Percentiles rank a stretch among this genome's conserved stretches.
Conservation (phyloP, 2,797 vertebrate genomes). For the Heterohyrax brucei region DNA sequence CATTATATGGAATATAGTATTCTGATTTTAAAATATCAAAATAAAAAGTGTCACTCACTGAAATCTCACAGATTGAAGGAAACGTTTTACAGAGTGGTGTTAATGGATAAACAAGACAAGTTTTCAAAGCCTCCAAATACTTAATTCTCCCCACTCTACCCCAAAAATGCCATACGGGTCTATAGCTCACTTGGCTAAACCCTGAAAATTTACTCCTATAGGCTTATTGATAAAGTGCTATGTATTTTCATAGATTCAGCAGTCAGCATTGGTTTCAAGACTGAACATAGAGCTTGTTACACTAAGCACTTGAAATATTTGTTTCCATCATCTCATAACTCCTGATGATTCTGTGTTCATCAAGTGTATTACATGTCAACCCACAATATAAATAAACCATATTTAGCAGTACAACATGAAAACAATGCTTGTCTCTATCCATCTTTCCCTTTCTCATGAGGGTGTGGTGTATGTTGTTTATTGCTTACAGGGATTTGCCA, state of each 20-base stretch:
- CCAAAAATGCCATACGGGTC: slow-evolving; percentile 88
- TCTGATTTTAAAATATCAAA: slow-evolving; percentile 52
- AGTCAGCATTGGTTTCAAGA: slow-evolving; percentile 85
- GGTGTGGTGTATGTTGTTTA: slow-evolving; percentile 94
- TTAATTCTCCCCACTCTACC: slow-evolving; percentile 83
- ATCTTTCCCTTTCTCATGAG: slow-evolving; percentile 88
- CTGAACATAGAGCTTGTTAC: slow-evolving; percentile 84
- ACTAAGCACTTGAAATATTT: slow-evolving; percentile 82
- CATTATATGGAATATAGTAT: slow-evolving; percentile 53
- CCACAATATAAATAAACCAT: neutral
- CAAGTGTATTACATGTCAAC: slow-evolving; percentile 62
- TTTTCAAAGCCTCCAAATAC: slow-evolving; percentile 85
- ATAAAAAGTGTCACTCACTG: slow-evolving; percentile 58
- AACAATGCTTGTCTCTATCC: slow-evolving; percentile 53
- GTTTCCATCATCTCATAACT: slow-evolving; percentile 80
- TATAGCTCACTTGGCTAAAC: slow-evolving; percentile 83
- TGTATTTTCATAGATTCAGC: slow-evolving; percentile 80
- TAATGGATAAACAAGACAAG: slow-evolving; percentile 83
- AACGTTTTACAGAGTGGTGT: slow-evolving; percentile 73
- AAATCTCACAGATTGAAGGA: slow-evolving; percentile 76
- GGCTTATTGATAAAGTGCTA: slow-evolving; percentile 86
- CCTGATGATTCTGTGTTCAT: slow-evolving; percentile 81
- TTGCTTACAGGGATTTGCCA: slow-evolving; percentile 93
- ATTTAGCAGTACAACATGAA: slow-evolving; percentile 72
- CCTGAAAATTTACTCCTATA: slow-evolving; percentile 85